Conservation (phyloP, 2,797 vertebrate genomes). For the Pangasius larnaudii region DNA sequence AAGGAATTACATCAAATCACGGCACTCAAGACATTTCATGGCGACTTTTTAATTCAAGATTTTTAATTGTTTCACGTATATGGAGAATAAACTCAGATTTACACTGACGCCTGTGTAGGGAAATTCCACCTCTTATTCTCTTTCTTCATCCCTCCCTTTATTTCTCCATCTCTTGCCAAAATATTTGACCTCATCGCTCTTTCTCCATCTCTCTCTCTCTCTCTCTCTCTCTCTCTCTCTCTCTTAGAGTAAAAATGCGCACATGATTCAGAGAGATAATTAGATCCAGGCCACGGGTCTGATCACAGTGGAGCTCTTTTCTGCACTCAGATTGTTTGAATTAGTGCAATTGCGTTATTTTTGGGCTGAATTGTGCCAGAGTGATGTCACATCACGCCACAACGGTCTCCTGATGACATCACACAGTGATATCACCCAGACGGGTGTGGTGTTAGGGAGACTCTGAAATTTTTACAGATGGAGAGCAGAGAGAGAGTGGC, state of each 20-base stretch:
- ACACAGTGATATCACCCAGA: conserved; percentile 78
- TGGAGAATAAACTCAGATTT: not conserved
- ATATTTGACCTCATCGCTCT: conserved; percentile 18
- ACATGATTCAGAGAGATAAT: conserved; percentile 31
- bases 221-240: not conserved
- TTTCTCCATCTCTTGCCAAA: conserved; percentile 20
- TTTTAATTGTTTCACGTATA: not conserved
- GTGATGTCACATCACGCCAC: conserved; percentile 73
- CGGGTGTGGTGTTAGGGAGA: conserved; percentile 71
- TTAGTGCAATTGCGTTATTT: conserved; percentile 72
- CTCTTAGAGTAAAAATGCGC: conserved; percentile 18
- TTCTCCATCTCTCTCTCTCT: not conserved
- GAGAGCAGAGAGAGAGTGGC: not conserved
- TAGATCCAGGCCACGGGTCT: conserved; percentile 21
- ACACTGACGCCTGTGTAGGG: conserved; percentile 7
- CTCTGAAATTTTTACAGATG: conserved; percentile 33
- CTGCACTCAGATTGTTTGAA: conserved; percentile 67
- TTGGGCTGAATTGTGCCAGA: conserved; percentile 57
- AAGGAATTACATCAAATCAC: not conserved
- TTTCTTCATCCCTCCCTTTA: conserved; percentile 34
- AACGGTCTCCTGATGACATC: conserved; percentile 82
- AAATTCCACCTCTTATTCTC: conserved; percentile 22
- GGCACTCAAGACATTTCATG: not conserved
- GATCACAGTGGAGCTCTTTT: conserved; percentile 30
- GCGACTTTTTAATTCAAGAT: not conserved